Conservation (phyloP, 2,888 invertebrate genomes). For the Dione vanillae region DNA sequence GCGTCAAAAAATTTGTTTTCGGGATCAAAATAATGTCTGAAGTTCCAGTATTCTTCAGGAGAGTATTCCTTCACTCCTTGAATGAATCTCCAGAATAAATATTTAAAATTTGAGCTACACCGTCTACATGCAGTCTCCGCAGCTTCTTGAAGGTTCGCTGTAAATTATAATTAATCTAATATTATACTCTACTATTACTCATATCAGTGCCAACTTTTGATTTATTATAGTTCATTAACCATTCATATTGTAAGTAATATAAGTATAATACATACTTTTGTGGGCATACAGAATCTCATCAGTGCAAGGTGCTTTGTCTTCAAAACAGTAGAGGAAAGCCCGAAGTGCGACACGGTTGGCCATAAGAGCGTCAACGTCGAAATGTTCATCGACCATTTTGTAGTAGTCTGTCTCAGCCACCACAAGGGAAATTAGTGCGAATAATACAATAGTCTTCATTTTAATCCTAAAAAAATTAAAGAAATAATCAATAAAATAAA, state of each 20-base stretch:
- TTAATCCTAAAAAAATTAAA: background rate
- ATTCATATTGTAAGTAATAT: no score
- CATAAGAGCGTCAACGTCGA: constrained; percentile 59
- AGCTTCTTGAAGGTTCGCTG: constrained; percentile 41
- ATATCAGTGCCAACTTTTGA: no score
- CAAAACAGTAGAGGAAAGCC: constrained; percentile 58
- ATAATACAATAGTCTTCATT: constrained; percentile 35
- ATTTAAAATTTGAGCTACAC: constrained; percentile 43
- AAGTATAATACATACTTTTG: constrained; percentile 54
- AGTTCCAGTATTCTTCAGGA: constrained; percentile 71
- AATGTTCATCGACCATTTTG: constrained; percentile 58
- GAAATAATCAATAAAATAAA: no score
- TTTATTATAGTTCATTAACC: no score
- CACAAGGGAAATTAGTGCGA: constrained; percentile 38
- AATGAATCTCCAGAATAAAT: constrained; percentile 38
- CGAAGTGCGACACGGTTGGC: constrained; percentile 48
- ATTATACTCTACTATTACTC: no score
- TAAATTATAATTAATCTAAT: background rate
- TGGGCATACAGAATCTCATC: constrained; percentile 54
- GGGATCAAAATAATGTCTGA: constrained; percentile 84
- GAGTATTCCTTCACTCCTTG: constrained; percentile 77
- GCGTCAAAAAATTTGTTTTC: constrained; percentile 79
- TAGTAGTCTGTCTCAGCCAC: constrained; percentile 56
- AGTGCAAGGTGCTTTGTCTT: constrained; percentile 54
- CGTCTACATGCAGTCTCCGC: constrained; percentile 38